Percentiles rank a stretch among this genome's conserved stretches.
These are phyloP conservation scores for Hypsibius dujardini DNA, from an alignment of 1,140 invertebrate species.

Conservation along the genomic window DNA sequence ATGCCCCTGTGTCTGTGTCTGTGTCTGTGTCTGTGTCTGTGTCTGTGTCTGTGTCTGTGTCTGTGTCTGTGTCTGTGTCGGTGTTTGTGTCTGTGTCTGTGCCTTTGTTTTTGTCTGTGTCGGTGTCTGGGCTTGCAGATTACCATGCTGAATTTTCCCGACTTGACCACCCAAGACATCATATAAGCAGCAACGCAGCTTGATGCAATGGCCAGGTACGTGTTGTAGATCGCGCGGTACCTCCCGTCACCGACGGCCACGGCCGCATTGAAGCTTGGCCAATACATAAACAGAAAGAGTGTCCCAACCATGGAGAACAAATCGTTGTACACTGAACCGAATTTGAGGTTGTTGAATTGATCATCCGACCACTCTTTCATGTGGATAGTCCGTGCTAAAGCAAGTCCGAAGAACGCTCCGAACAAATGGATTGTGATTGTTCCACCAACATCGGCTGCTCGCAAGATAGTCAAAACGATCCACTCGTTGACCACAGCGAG, in stretches of 20 bases:
- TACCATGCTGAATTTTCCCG: slow-evolving; percentile 63
- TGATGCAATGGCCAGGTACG: slow-evolving; percentile 63
- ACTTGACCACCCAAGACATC: slow-evolving; percentile 54
- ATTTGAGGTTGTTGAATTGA: slow-evolving; percentile 23
- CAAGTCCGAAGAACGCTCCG: slow-evolving; percentile 84
- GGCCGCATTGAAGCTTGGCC: slow-evolving; percentile 85
- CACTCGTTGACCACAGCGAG: slow-evolving; percentile 61
- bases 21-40: too few species aligned
- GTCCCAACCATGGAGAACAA: slow-evolving; percentile 43
- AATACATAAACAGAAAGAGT: slow-evolving; percentile 81
- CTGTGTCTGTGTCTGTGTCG: background rate
- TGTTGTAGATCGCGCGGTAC: slow-evolving; percentile 74
- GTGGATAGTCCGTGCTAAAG: slow-evolving; percentile 31
- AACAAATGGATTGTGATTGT: slow-evolving; percentile 85
- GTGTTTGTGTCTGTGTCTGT: too few species aligned
- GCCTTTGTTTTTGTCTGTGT: too few species aligned
- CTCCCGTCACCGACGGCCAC: slow-evolving; percentile 50
- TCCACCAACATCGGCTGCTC: slow-evolving; percentile 48
- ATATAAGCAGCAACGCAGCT: slow-evolving; percentile 66
- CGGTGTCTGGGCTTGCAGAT: background rate
- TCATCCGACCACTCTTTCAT: background rate
- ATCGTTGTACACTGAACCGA: slow-evolving; percentile 29
- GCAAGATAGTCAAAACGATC: slow-evolving; percentile 45
- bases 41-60: too few species aligned
- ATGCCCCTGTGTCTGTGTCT: too few species aligned